Conservation (phyloP, 2,113 vertebrate genomes). For the Chloebia gouldiae region DNA sequence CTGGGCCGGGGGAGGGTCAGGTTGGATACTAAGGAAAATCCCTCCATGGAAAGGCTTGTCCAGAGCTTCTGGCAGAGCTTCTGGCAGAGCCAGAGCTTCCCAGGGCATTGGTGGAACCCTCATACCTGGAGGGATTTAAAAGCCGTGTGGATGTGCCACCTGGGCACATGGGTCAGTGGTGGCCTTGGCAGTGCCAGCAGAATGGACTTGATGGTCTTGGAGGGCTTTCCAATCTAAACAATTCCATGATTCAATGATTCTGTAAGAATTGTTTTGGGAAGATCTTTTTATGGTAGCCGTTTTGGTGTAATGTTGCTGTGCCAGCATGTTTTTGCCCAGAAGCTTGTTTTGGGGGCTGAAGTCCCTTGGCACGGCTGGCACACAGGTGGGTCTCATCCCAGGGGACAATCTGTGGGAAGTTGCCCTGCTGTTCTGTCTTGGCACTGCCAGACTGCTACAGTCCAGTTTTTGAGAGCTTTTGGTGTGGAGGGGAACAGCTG, state of each 20-base stretch:
- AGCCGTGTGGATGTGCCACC: fast-evolving
- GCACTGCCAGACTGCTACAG: background rate
- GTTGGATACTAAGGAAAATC: background rate
- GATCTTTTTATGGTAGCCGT: background rate
- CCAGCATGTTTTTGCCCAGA: background rate
- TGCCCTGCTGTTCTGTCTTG: background rate
- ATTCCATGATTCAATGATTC: background rate
- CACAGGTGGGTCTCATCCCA: background rate
- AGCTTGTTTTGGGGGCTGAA: background rate
- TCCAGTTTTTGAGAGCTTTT: background rate
- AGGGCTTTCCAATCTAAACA: background rate
- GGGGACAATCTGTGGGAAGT: too few relatives aligned
- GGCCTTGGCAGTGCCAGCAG: fast-evolving
- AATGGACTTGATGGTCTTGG: background rate
- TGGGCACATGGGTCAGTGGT: background rate
- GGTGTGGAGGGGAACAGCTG: background rate
- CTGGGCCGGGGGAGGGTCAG: fast-evolving
- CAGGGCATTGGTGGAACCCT: too few relatives aligned
- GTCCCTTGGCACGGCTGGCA: background rate
- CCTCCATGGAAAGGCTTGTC: fast-evolving
- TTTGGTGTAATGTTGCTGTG: background rate
- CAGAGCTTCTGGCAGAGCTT: background rate
- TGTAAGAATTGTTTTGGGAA: background rate
- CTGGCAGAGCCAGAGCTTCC: background rate
- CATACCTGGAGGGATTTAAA: background rate